Conservation (phyloP, 2,113 vertebrate species). For the human (Homo sapiens) region GRCh38 chr6:60435501-60436000, state of each 20-base stretch:
- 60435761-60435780: neutral
- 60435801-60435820: neutral
- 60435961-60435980: neutral
- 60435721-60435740: neutral
- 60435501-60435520: constrained; percentile 56
- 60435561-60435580: neutral
- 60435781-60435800: neutral
- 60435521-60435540: constrained; percentile 53
- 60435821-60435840: neutral
- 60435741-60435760: neutral
- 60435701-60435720: neutral
- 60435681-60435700: neutral
- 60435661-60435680: neutral
- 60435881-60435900: neutral
- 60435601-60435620: constrained; percentile 21
- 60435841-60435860: neutral
- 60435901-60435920: neutral
- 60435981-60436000: neutral
- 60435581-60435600: neutral
- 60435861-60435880: neutral
- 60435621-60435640: neutral
- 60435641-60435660: neutral
- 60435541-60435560: neutral
- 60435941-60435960: neutral
- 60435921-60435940: neutral